Conservation (phyloP, 2,797 vertebrate genomes). For the Pampus argenteus region DNA sequence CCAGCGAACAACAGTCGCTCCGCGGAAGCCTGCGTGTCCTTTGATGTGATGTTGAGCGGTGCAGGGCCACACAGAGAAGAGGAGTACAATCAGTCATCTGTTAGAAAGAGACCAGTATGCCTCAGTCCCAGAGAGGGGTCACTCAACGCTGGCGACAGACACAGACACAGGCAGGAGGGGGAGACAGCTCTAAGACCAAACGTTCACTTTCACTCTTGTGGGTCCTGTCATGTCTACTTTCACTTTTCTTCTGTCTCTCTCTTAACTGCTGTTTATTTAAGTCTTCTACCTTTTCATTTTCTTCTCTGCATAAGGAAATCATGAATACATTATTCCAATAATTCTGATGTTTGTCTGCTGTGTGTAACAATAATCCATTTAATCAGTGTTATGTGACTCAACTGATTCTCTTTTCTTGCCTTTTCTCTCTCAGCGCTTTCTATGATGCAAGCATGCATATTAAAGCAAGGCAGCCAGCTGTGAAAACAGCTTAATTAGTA, state of each 20-base stretch:
- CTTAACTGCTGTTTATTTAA: constrained; percentile 11
- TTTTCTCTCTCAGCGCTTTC: constrained; percentile 65
- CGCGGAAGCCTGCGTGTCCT: constrained; percentile 80
- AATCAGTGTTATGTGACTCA: constrained; percentile 69
- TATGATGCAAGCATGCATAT: constrained; percentile 78
- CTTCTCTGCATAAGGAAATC: constrained; percentile 27
- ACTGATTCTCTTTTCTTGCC: constrained; percentile 66
- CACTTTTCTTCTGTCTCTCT: not conserved
- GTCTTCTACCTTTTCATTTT: constrained; percentile 4
- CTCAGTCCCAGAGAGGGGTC: constrained; percentile 57
- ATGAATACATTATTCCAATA: constrained; percentile 51
- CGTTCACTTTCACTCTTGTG: constrained; percentile 9
- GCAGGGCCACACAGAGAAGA: constrained; percentile 83
- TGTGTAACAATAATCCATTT: constrained; percentile 66
- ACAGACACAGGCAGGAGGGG: constrained; percentile 41
- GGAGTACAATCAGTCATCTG: constrained; percentile 87
- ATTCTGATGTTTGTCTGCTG: constrained; percentile 54
- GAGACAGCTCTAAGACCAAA: constrained; percentile 33
- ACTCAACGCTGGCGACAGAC: constrained; percentile 59
- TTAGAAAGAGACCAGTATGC: constrained; percentile 82
- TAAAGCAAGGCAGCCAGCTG: constrained; percentile 84
- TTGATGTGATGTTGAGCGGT: constrained; percentile 84
- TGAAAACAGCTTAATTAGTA: constrained; percentile 87
- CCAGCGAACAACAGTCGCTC: constrained; percentile 69
- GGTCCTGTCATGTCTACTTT: constrained; percentile 3